Percentiles rank a stretch among this genome's conserved stretches.
Conservation (phyloP, 64 coral and sea anemone genomes). For the Stichodactyla helianthus region DNA sequence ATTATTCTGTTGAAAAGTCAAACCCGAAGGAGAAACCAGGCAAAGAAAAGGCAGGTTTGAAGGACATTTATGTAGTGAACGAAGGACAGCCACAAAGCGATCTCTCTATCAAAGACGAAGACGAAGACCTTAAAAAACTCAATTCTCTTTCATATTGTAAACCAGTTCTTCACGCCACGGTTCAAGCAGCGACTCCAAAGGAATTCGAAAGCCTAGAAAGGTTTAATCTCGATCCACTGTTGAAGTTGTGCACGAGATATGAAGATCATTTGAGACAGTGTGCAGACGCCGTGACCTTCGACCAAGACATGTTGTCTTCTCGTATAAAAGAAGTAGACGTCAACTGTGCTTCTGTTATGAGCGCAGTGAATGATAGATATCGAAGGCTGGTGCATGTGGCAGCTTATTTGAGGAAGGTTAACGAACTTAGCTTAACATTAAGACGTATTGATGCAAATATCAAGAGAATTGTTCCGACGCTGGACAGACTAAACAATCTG, state of each 20-base stretch:
- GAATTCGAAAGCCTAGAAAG: constrained; percentile 80
- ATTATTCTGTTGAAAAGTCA: constrained; percentile 53
- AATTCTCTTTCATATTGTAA: constrained; percentile 49
- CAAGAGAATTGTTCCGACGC: constrained; percentile 79
- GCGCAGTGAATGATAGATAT: constrained; percentile 63
- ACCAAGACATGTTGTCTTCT: constrained; percentile 81
- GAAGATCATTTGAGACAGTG: constrained; percentile 87
- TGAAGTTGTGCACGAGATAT: constrained; percentile 76
- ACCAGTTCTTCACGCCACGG: constrained; percentile 62
- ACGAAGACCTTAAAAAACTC: constrained; percentile 64
- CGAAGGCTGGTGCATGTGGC: constrained; percentile 47
- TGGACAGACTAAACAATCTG: constrained; percentile 92
- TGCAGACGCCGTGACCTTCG: constrained; percentile 89
- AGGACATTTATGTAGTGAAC: constrained; percentile 89
- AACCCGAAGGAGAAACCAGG: constrained; percentile 10
- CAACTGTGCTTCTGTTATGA: constrained; percentile 56
- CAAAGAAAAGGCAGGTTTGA: constrained; percentile 64
- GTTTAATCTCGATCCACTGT: constrained; percentile 52
- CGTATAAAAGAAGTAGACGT: constrained; percentile 77
- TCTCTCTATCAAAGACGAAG: constrained; percentile 33
- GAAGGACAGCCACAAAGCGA: constrained; percentile 38
- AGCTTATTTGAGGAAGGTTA: constrained; percentile 67
- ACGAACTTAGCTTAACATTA: constrained; percentile 74
- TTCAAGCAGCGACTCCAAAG: constrained; percentile 24
- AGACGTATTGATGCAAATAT: constrained; percentile 76